Base-by-base conservation (phyloP, 2,888 invertebrate genomes). In the Phorcus lineatus region DNA sequence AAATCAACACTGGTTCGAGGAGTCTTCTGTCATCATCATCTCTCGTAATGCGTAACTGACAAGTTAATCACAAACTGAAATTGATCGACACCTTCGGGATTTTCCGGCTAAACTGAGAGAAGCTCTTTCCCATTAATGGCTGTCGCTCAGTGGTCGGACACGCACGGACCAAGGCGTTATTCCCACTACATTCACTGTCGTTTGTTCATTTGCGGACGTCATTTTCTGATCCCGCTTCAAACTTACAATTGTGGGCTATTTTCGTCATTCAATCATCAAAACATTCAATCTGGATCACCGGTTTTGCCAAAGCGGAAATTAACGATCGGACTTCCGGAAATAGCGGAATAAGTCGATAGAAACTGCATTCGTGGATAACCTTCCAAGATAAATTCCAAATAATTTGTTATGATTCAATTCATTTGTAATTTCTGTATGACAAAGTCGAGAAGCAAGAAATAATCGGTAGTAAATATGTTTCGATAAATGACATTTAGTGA, bases 81-180 rank as follows among this genome's bases (percentile, higher is more conserved):
- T 24, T 62, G 62, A 62, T 62, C 62, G 62, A 62, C 62, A 62
- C 62, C 62, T 62, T 62, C 62, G 62, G 62, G 62, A 62, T 62
- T 62, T 62, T 62, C 62, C 24, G 62, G 62, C 28, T 24, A 62
- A 62, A 17, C 1, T 28, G 28, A 9, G 62, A 16, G 62, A 22
- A 62, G 62, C 62, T 62, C 16, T 62, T 13, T 24, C 16, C 62
- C 28, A 62, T 62, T 62, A 62, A 22, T 62, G 62, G n/a, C 28
- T 62, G 62, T 62, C 62, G 13, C 62, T 16, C 62, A 6, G 47
- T 9, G 47, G 24, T 62, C 62, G 16, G 28, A 13, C 62, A 24
- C 62, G 62, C 9, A 24, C 28, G 62, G 24, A 24, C 13, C 28
- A 62, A 62, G 28, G 22, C 16, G 62, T 62, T 28, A 62, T 62